These are phyloP conservation scores for Bombyx mandarina DNA, from an alignment of 1,140 invertebrate species.

Conservation along the genomic window DNA sequence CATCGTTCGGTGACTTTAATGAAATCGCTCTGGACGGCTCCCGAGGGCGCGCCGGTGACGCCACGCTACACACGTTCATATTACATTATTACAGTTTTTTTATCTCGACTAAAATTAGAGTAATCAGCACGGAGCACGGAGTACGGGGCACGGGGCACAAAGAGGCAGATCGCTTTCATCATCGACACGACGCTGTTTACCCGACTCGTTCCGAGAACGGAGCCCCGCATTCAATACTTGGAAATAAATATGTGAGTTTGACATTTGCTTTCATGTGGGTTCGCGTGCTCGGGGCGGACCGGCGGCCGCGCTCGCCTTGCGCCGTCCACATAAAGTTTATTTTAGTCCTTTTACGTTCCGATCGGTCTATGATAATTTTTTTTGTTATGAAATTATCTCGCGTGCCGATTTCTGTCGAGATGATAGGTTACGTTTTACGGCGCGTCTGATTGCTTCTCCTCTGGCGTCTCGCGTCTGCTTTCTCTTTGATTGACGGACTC, in stretches of 20 bases:
- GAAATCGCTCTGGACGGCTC: constrained; percentile 20
- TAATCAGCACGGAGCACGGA: constrained; percentile 38
- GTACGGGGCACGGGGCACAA: constrained; percentile 39
- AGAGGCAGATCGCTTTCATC: constrained; percentile 69
- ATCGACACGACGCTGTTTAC: constrained; percentile 69
- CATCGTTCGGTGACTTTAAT: constrained; percentile 24
- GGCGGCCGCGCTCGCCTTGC: constrained; percentile 26
- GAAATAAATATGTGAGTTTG: constrained; percentile 71
- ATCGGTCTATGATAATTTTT: constrained; percentile 18
- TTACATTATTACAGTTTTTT: constrained; percentile 34
- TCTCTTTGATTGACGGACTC: constrained; percentile 64
- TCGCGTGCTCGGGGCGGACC: constrained; percentile 48
- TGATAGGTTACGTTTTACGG: constrained; percentile 66
- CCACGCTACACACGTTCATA: constrained; percentile 40
- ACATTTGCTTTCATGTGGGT: constrained; percentile 69
- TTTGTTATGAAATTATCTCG: constrained; percentile 69
- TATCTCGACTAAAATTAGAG: constrained; percentile 53
- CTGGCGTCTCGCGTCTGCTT: constrained; percentile 56
- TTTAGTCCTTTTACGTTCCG: constrained; percentile 22
- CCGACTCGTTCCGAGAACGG: constrained; percentile 24
- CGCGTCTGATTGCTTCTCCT: constrained; percentile 64
- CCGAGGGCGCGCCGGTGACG: constrained; percentile 15
- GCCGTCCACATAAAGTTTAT: constrained; percentile 28
- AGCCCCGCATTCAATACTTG: constrained; percentile 64
- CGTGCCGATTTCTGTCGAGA: constrained; percentile 65